Evolutionary conservation across 1,140 invertebrate species (phyloP), one percentile per base, ranked within the genome.

Genomic region (Scaptomyza pallida): DNA sequence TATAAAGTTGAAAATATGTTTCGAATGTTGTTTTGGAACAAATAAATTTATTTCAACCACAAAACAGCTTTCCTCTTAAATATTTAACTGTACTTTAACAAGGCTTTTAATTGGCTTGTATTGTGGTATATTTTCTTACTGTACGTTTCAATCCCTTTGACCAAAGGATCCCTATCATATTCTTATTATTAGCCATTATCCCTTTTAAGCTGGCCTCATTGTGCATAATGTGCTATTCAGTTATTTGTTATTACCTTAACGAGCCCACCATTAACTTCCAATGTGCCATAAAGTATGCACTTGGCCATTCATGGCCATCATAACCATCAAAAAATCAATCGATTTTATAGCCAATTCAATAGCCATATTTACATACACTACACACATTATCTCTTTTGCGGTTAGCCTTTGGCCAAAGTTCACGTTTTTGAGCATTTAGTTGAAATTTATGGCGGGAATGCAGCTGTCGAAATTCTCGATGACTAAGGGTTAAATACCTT

Each of bases 201-300:
- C 41, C 75, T 61, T 64, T 75, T 74, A 30, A 57, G 61, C 72
- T 62, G 61, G 56, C 61, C 52, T 51, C 73, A 72, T 85, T 79
- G 59, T 71, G 68, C 71, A 70, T 85, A 73, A 77, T 80, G 81
- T 57, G 43, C 76, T 64, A 80, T 86, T 73, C 72, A 73, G 77
- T 81, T 86, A 77, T 86, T 85, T 86, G 68, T 86, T 86, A 85
- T 80, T 85, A 76, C 81, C 77, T 67, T 76, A 86, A 85, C 75
- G 80, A 71, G 72, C 54, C 41, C 41, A 52, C 79, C 76, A 86
- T 73, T 71, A 81, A 81, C 68, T 60, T 56, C 35, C 43, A 70
- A 50, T 48, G 35, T 43, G 67, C 54, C 48, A 72, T 62, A 48
- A 57, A 67, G 26, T 15, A 52, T 30, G 4, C 19, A 2, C 2